Conservation (phyloP, 2,113 vertebrate genomes). For the Calypte anna region DNA sequence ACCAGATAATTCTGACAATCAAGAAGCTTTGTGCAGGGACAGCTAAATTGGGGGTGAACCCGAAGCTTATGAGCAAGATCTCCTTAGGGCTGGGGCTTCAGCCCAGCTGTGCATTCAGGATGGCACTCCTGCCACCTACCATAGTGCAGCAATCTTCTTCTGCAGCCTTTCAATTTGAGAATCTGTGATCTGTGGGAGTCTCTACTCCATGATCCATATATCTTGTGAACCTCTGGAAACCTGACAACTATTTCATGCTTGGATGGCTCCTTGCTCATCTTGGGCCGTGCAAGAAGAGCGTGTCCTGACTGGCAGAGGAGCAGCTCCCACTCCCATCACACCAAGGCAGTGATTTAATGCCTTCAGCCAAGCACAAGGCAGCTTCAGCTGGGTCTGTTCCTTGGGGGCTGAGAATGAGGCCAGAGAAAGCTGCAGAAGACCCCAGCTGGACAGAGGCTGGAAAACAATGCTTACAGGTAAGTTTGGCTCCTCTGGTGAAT, state of each 20-base stretch:
- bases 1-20: rapidly evolving
- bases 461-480: neutral
- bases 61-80: neutral
- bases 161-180: conserved; percentile 37
- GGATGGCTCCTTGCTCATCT: conserved; percentile 56
- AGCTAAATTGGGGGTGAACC: neutral
- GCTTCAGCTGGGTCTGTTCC: neutral
- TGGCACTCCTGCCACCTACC: neutral
- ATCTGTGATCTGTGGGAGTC: conserved; percentile 57
- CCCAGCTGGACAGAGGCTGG: neutral
- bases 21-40: neutral
- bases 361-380: conserved; percentile 29
- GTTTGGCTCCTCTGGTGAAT: neutral
- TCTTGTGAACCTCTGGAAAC: conserved; percentile 69
- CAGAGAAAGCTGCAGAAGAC: neutral
- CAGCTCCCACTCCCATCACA: neutral
- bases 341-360: conserved; percentile 29
- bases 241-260: conserved; percentile 71
- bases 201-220: conserved; percentile 67
- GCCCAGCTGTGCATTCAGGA: neutral
- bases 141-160: neutral
- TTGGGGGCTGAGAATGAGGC: neutral
- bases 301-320: conserved; percentile 58
- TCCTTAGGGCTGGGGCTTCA: neutral
- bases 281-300: conserved; percentile 1